Base-by-base conservation (phyloP, 1,140 invertebrate genomes). In the Drosophila elegans region DNA sequence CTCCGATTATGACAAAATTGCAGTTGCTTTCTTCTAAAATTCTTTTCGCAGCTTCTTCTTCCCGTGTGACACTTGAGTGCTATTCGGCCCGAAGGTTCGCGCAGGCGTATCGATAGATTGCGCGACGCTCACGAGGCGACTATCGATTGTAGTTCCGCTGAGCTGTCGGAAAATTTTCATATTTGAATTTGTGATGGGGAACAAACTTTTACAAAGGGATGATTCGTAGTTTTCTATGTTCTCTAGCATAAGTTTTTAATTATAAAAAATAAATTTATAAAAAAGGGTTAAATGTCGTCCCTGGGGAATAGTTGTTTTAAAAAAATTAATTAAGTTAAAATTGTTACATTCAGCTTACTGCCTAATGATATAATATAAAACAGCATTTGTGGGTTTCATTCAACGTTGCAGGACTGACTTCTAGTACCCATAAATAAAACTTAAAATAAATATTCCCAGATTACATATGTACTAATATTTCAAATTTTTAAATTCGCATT, bases 1-100 rank as follows among this genome's bases (percentile, higher is more conserved):
- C 71, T 56, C 32, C 44, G 62, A 44, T 78, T 88, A 82, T 79
- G 78, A 88, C 62, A 88, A 83, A 86, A 86, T 82, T 82, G 66
- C 78, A 77, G 69, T 77, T 82, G 66, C 77, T 83, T 72, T 78
- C 78, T 76, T 64, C 79, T 66, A 78, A 88, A 88, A 89, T 89
- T 79, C 84, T 88, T 83, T 86, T 86, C 80, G 80, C 78, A 73
- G 82, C 78, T 86, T 86, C 82, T 86, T 86, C 82, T 78, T 81
- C 55, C 36, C 75, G 53, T 80, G 49, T 68, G 45, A 80, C 72
- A 38, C 39, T 63, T 13, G 4, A 52, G 21, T 61, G 74, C 29
- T 63, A 78, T 78, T 82, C 71, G 3, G 46, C 32, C 10, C 25
- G 36, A 57, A 41, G 13, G 13, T 21, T 41, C 12, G 59, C 54